Conservation (phyloP, 1,140 invertebrate species). For the Zeugodacus cucurbitae region DNA sequence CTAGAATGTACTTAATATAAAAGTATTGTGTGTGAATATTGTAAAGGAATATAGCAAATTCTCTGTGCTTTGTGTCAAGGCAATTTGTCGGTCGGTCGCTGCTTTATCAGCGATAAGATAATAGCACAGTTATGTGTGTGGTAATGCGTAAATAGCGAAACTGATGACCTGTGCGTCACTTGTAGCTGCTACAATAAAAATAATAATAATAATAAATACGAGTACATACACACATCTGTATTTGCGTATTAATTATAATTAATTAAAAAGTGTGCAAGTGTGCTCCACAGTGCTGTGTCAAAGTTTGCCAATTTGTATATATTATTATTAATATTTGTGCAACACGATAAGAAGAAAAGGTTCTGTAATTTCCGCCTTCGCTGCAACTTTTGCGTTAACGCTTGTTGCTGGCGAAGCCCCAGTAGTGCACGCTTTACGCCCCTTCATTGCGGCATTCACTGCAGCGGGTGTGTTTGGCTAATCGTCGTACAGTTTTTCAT, state of each 20-base stretch:
- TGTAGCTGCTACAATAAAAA: not conserved
- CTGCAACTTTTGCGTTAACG: not conserved
- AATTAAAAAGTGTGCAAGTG: not conserved
- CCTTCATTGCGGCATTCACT: not conserved
- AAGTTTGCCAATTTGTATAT: not conserved
- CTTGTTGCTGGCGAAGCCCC: not conserved
- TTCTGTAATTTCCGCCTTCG: not conserved
- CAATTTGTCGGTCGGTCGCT: not conserved
- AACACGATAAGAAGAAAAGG: not conserved
- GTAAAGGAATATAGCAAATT: not conserved
- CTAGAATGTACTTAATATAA: not conserved
- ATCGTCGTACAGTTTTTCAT: not conserved
- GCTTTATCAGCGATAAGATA: constrained; percentile 15
- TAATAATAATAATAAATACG: not conserved
- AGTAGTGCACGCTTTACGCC: constrained; percentile 14
- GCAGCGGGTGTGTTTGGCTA: not conserved
- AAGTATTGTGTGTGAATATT: not conserved
- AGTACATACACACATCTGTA: not conserved
- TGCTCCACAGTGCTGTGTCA: not conserved
- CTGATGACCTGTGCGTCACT: not conserved
- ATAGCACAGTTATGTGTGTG: not conserved
- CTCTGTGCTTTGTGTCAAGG: not conserved
- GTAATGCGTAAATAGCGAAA: not conserved
- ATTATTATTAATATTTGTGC: not conserved
- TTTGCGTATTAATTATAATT: not conserved